Base-by-base conservation (phyloP, 2,888 invertebrate species). In the Diadromus collaris region DNA sequence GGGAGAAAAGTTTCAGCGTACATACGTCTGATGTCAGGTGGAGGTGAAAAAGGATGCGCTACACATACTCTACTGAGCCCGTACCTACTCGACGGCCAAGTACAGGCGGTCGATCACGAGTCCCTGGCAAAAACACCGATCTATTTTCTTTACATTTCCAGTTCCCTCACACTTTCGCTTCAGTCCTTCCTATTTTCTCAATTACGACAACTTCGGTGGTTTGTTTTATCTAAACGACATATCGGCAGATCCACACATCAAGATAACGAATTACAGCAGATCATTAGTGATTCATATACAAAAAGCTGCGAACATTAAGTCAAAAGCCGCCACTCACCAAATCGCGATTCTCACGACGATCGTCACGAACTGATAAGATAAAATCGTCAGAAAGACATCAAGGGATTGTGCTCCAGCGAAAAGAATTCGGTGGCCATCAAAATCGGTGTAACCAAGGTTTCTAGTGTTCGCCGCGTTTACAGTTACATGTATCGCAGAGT, bases 401-500 rank as follows among this genome's bases (percentile, higher is more conserved):
- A 16, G 7, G 3, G 24, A 4, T 54, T 27, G 6, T 27, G 54
- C 16, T 16, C 6, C 27, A 29, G 13, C 24, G 24, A 29, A n/a
- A 29, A 29, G 21, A 56, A 61, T 67, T 56, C 71, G 44, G 70
- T 48, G 44, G 38, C 61, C 54, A 60, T 21, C 24, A 16, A 29
- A 24, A 16, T 54, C 54, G 27, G 27, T 68, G 41, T 38, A 41
- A 41, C n/a, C 29, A 56, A 48, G 38, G 46, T 48, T 75, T 63
- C 63, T 21, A 44, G 69, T 58, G 21, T 51, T 24, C 64, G 48
- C 34, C 63, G 29, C n/a, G 41, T 29, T 58, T 41, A 10, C 58
- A 41, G 64, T 65, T 72, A 76, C 72, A 76, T 63, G 48, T 68
- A 76, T 72, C 24, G 63, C 76, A 64, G 48, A 58, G 68, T 64